Conservation (phyloP, 2,888 invertebrate genomes). For the Mythimna ferrago region DNA sequence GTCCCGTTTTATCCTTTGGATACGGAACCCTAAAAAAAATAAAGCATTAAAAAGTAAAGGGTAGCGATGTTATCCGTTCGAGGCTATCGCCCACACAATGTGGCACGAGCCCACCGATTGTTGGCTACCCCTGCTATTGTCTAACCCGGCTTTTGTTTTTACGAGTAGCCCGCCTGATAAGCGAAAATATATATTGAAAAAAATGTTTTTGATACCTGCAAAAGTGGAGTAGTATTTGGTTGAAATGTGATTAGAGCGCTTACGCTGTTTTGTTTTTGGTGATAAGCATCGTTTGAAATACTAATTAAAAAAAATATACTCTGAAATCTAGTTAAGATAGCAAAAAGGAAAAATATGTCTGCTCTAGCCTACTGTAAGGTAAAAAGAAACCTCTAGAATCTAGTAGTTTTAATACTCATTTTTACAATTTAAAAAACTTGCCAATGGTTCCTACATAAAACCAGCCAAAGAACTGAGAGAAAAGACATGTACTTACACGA, state of each 20-base stretch:
- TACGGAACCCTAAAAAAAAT: conserved; percentile 26
- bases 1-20: no score
- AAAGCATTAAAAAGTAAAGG: conserved; percentile 69
- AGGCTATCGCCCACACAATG: conserved; percentile 69
- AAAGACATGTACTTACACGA: no score
- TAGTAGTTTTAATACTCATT: not conserved
- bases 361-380: not conserved
- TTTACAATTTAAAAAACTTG: not conserved
- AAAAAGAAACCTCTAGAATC: not conserved
- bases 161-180: conserved; percentile 71
- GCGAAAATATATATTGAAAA: conserved; percentile 57
- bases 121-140: conserved; percentile 75
- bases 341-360: not conserved
- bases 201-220: conserved; percentile 48
- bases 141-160: conserved; percentile 73
- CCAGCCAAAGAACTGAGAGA: no score
- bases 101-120: conserved; percentile 77
- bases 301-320: not conserved
- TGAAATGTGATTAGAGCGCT: conserved; percentile 24
- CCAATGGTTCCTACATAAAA: not conserved
- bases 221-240: conserved; percentile 26
- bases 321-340: not conserved
- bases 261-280: not conserved
- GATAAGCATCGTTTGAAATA: not conserved
- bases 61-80: conserved; percentile 62